Conservation (phyloP, 2,113 vertebrate genomes). For the Scomber japonicus region DNA sequence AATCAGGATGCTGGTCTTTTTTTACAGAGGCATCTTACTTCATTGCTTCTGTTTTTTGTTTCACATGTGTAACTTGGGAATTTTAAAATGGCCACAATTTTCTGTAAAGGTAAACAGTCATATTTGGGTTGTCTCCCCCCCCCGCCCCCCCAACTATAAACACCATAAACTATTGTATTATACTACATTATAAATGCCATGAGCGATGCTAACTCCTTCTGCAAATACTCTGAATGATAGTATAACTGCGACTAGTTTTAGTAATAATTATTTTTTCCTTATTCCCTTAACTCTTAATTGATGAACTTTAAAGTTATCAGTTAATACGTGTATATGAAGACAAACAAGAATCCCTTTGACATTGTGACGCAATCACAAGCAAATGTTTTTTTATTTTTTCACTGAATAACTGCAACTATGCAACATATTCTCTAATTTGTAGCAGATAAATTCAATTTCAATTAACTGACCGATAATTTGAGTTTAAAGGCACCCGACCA, state of each 20-base stretch:
- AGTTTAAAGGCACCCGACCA: not conserved
- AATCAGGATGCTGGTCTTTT: not conserved
- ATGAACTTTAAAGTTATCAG: too few relatives aligned
- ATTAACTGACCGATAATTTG: not conserved
- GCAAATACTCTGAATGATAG: not conserved
- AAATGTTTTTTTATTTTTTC: not conserved
- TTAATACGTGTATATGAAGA: not conserved
- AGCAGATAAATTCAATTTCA: not conserved
- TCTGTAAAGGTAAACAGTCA: not conserved
- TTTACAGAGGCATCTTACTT: not conserved
- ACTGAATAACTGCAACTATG: not conserved
- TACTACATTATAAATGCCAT: not conserved
- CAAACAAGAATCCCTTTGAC: not conserved
- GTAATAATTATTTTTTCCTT: not conserved
- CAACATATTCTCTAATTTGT: not conserved
- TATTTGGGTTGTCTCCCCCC: not conserved
- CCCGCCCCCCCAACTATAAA: too few relatives aligned
- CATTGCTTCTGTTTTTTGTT: too few relatives aligned
- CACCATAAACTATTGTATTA: too few relatives aligned
- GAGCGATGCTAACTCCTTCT: conserved; percentile 6
- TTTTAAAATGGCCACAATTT: not conserved
- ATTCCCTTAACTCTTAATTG: not conserved
- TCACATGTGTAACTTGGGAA: not conserved
- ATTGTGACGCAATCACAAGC: not conserved
- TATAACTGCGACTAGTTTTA: not conserved